These are phyloP conservation scores for Drosophila subsilvestris DNA, from an alignment of 2,888 invertebrate species.

Conservation along the genomic window DNA sequence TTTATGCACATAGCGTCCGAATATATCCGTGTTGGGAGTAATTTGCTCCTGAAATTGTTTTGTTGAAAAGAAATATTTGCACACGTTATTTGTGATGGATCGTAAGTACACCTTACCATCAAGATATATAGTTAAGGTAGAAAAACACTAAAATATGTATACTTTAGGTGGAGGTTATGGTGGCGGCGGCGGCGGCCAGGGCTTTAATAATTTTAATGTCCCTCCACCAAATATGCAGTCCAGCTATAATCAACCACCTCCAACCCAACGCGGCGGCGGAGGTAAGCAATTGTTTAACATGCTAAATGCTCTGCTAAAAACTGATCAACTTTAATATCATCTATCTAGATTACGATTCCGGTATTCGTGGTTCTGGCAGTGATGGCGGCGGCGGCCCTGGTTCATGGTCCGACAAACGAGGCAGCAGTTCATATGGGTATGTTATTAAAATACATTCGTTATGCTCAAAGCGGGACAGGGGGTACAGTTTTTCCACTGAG, in stretches of 20 bases:
- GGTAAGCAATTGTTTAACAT: slow-evolving; percentile 61
- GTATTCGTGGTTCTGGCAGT: slow-evolving; percentile 68
- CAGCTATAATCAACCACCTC: slow-evolving; percentile 82
- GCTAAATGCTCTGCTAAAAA: background rate
- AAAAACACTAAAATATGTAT: slow-evolving; percentile 26
- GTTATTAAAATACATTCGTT: slow-evolving; percentile 60
- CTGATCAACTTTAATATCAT: slow-evolving; percentile 9
- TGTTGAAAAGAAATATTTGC: slow-evolving; percentile 14
- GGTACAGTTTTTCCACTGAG: slow-evolving; percentile 25
- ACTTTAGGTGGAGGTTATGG: slow-evolving; percentile 70
- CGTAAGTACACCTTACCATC: slow-evolving; percentile 64
- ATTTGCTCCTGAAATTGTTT: slow-evolving; percentile 8
- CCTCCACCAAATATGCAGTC: slow-evolving; percentile 83
- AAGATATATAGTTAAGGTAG: background rate
- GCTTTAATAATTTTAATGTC: slow-evolving; percentile 83
- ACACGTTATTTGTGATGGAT: slow-evolving; percentile 63
- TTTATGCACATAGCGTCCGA: slow-evolving; percentile 5
- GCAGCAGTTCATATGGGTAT: slow-evolving; percentile 82
- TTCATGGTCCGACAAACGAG: slow-evolving; percentile 70
- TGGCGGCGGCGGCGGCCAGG: slow-evolving; percentile 69
- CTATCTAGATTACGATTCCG: slow-evolving; percentile 79
- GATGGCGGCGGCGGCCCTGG: slow-evolving; percentile 76
- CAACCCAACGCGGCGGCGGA: slow-evolving; percentile 76
- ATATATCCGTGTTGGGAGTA: slow-evolving; percentile 10
- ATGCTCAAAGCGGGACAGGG: slow-evolving; percentile 9